These are phyloP conservation scores for Megalops atlanticus DNA, from an alignment of 2,113 vertebrate species.

Conservation along the genomic window DNA sequence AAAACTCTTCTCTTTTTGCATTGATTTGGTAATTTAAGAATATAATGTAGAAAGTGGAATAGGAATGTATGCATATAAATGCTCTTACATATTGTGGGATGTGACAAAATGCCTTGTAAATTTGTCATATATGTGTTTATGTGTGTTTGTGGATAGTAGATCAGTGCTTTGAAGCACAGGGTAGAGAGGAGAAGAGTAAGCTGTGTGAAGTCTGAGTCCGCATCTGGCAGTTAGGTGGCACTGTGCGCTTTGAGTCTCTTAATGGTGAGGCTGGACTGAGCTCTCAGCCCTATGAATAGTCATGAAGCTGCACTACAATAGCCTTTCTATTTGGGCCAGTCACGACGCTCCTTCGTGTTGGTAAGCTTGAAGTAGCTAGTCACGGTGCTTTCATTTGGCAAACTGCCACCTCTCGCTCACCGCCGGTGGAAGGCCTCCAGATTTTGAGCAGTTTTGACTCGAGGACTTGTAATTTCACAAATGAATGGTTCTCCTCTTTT, in stretches of 20 bases:
- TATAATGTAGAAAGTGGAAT: no score
- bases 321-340: not conserved
- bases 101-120: no score
- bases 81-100: no score
- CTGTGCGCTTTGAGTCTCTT: not conserved
- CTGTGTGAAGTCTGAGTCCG: no score
- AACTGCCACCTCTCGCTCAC: not conserved
- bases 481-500: conserved; percentile 51
- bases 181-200: no score
- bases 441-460: conserved; percentile 36
- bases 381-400: not conserved
- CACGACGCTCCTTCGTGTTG: not conserved
- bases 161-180: no score
- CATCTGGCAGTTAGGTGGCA: not conserved
- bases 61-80: no score
- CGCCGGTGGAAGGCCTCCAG: conserved; percentile 34
- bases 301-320: not conserved
- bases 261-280: not conserved
- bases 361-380: not conserved
- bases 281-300: not conserved
- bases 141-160: no score
- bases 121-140: no score
- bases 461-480: conserved; percentile 46
- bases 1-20: no score
- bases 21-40: no score